Base-by-base conservation (phyloP, 2,888 invertebrate species). In the Tyria jacobaeae region DNA sequence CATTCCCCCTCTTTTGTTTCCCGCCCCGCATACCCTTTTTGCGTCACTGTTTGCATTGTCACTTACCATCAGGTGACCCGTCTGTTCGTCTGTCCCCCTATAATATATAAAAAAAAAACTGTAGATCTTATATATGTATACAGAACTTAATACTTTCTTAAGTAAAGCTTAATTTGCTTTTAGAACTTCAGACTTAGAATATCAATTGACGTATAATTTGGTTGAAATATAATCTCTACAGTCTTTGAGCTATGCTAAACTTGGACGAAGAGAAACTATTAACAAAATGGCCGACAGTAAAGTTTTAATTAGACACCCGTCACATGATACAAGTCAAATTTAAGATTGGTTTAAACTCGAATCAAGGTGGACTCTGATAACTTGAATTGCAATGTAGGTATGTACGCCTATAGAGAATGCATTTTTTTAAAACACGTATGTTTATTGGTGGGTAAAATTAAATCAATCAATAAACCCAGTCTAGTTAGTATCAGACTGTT, bases 141-240 rank as follows among this genome's bases (percentile, higher is more conserved):
- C 21, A 44, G 12, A 44, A 44, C 21, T 12, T 21, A 21, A 21
- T n/a, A 21, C 21, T 21, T 44, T 21, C 12, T 1, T 44, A 21
- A 44, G 44, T 44, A 44, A 21, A 44, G 44, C 21, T 12, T 21
- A 44, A 44, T 21, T 44, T 21, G 44, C 44, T 44, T 44, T 21
- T 12, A 12, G 21, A 44, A 44, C 17, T 52, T 37, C 7, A 37
- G 21, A 5, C 17, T 4, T 15, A 34, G 1, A 31, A 39, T 10
- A n/a, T 62, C 48, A 37, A 52, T 50, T 24, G 25, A 5, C 27
- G 25, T 37, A 35, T 25, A 7, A 27, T 35, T 41, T 55, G 6
- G 41, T 47, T 52, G 44, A 14, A 52, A 52, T 52, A 52, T 52
- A 52, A 52, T 52, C 34, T 24, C 10, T 35, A 21, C 35, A 34